Base-by-base conservation (phyloP, 2,797 vertebrate genomes). In the Enteromius trimaculatus region DNA sequence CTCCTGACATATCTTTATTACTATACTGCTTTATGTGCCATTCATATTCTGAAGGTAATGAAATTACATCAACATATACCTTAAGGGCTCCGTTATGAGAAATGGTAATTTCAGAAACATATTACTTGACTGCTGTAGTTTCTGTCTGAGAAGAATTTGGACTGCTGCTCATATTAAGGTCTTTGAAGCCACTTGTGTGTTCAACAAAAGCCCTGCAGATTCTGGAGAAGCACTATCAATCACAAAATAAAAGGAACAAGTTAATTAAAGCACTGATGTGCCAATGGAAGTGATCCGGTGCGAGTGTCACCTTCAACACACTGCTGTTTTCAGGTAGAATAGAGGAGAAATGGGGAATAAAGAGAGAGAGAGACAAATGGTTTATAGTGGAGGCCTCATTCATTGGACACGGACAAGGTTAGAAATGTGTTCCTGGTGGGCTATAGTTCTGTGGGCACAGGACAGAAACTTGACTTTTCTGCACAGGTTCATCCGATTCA, bases 261-360 rank as follows among this genome's bases (percentile, higher is more conserved):
- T 86, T 88, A 87, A 88, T 87, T 85, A 87, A 87, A 83, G 66
- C 11, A 53, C 44, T 76, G 80, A 86, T 68, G 37, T 49, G 58
- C 83, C 60, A 34, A 31, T 70, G 47, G 66, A 78, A 75, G 81
- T 77, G 76, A 78, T 80, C 60, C 47, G 60, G 69, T 51, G 80
- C 37, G 62, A 68, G 79, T 85, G 86, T 85, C 83, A 88, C 87
- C 85, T 87, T 87, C 83, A 87, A 70, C 77, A 49, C 47, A 77
- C 60, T 19, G 62, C 29, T 11, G 16, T 19, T 71, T 14, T 79
- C 47, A 17, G 53, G 65, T 62, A n/a, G 65, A 80, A 42, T 66
- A n/a, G 9, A 47, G 72, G 6, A 76, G 6, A 16, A 13, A 21
- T 0, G 23, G 10, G 26, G 47, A 64, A 62, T 37, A 7, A 39